Conservation (phyloP, 2,797 vertebrate species). For the Acipenser transmontanus region DNA sequence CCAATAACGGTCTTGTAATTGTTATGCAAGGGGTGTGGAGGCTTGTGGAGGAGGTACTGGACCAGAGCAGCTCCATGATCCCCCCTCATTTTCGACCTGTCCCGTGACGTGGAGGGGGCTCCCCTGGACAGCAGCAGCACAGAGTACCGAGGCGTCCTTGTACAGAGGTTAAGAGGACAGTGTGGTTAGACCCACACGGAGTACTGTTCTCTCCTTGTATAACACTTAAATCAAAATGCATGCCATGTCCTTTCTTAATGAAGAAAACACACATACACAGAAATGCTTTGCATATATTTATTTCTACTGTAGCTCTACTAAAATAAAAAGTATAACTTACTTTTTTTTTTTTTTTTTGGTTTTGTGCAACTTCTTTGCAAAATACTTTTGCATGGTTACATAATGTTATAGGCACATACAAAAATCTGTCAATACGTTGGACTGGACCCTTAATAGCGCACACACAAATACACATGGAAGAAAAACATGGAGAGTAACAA, state of each 20-base stretch:
- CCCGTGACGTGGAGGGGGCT: conserved; percentile 42
- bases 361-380: conserved; percentile 49
- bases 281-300: conserved; percentile 45
- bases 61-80: conserved; percentile 49
- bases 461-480: conserved; percentile 28
- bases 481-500: conserved; percentile 15
- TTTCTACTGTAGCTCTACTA: conserved; percentile 29
- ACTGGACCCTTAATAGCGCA: conserved; percentile 17
- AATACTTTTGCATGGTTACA: conserved; percentile 46
- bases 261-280: neutral
- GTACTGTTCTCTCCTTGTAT: neutral
- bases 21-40: conserved; percentile 68
- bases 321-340: neutral
- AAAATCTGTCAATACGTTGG: conserved; percentile 33
- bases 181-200: too few species aligned
- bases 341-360: conserved; percentile 43
- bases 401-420: conserved; percentile 50
- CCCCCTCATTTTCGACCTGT: conserved; percentile 83
- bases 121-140: conserved; percentile 52
- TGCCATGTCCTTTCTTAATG: conserved; percentile 3
- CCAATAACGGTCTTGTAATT: too few species aligned
- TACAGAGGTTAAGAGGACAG: neutral
- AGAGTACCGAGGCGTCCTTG: conserved; percentile 54
- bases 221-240: conserved; percentile 11
- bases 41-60: conserved; percentile 73